Evolutionary conservation across 2,797 vertebrate genomes (phyloP), one percentile per base, ranked within the genome.

Genomic region (Acipenser ruthenus): DNA sequence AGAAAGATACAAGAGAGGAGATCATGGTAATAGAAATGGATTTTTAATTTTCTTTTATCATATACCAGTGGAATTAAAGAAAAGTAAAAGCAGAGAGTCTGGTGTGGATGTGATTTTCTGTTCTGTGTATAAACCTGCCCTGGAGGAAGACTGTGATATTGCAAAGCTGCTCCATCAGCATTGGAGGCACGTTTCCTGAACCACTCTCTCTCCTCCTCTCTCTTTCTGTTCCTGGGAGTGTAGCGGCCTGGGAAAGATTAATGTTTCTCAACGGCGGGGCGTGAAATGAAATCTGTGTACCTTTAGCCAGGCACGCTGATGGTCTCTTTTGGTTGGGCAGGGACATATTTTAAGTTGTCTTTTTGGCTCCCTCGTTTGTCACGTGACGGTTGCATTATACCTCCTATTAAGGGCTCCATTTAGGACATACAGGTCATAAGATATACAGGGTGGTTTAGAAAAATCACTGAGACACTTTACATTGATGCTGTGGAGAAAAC

Each of bases 251-350:
- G 80, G 80, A 85, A 86, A 89, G 86, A 91, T 88, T 85, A 88
- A 88, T 86, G 84, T 83, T 80, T 84, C 83, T 84, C 82, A 84
- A 83, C 78, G 65, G 79, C 84, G 80, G 76, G 84, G 82, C 83
- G 72, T 87, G 85, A 89, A 89, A 90, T 88, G 84, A 87, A 89
- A 90, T 91, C 84, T 89, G 84, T 88, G 85, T 85, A 85, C 82
- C 82, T 80, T 81, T 80, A 86, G 85, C 82, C 82, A 74, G 73
- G 81, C 76, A 79, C 71, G 68, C 67, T 70, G 76, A 82, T 77
- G 74, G 77, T 80, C 79, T 76, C 77, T 76, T 81, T 63, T 70
- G 72, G 71, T 79, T 59, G 70, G 69, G 69, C 71, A 12, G 74
- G 76, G 81, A 80, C 74, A 69, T 72, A 79, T 75, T 78, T 73